These are phyloP conservation scores for Drosophila melanosoma DNA, from an alignment of 2,888 invertebrate genomes.

Conservation along the genomic window DNA sequence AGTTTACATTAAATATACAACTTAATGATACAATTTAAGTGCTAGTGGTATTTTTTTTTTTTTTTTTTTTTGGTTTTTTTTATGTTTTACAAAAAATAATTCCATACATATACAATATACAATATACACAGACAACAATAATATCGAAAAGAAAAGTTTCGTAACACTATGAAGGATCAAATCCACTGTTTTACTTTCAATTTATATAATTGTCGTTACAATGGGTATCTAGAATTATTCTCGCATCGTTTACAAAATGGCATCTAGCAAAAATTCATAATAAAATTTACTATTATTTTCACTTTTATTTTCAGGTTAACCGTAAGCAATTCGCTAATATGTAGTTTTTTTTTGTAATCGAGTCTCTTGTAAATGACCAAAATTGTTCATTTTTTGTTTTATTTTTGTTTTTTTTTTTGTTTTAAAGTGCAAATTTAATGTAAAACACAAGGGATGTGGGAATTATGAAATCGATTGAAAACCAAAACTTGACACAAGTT, in stretches of 20 bases:
- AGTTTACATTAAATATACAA: constrained; percentile 40
- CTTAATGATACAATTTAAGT: constrained; percentile 37
- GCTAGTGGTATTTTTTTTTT: constrained; percentile 27
- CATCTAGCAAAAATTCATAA: constrained; percentile 46
- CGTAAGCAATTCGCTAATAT: constrained; percentile 53
- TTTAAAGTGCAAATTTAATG: constrained; percentile 14
- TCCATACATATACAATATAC: constrained; percentile 66
- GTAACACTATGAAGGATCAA: constrained; percentile 84
- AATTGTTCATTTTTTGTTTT: constrained; percentile 11
- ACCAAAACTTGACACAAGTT: constrained; percentile 31
- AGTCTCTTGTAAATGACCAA: constrained; percentile 19
- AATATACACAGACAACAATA: constrained; percentile 60
- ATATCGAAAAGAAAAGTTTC: constrained; percentile 60
- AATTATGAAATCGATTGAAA: constrained; percentile 41
- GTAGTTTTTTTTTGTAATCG: constrained; percentile 11
- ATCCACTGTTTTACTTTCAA: constrained; percentile 85
- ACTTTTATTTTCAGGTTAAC: constrained; percentile 27
- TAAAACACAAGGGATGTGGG: constrained; percentile 21
- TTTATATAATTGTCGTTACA: constrained; percentile 70
- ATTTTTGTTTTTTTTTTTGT: neutral
- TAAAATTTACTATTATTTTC: neutral
- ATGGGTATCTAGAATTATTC: constrained; percentile 39
- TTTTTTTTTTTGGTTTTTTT: constrained; percentile 1
- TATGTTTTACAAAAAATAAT: constrained; percentile 30
- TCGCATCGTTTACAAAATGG: constrained; percentile 38